Evolutionary conservation across 2,888 invertebrate species (phyloP).

Genomic region (Hololepta plana): DNA sequence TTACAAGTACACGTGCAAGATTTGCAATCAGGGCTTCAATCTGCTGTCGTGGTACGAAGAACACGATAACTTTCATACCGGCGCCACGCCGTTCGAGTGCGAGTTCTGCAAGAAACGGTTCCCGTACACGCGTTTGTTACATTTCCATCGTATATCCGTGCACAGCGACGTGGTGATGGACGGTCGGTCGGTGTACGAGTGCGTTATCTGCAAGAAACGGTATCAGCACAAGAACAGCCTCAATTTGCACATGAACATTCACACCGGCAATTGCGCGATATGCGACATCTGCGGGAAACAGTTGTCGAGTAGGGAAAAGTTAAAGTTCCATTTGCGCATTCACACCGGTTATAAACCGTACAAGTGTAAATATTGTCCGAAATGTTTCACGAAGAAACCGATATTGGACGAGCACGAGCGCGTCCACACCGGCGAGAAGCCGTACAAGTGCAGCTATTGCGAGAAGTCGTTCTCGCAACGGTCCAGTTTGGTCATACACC

Average conservation of each 20-base stretch:
- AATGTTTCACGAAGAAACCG: conserved; percentile 25
- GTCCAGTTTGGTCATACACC: conserved; percentile 44
- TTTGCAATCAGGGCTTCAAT: conserved; percentile 36
- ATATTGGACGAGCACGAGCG: conserved; percentile 23
- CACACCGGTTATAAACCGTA: conserved; percentile 28
- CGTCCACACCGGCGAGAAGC: conserved; percentile 24
- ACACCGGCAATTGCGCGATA: conserved; percentile 32
- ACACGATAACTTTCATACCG: conserved; percentile 38
- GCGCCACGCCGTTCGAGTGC: conserved; percentile 33
- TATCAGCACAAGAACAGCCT: conserved; percentile 26
- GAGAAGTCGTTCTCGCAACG: conserved; percentile 43
- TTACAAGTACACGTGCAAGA: conserved; percentile 32
- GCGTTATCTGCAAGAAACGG: conserved; percentile 25
- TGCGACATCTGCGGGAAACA: conserved; percentile 42
- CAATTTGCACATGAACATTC: conserved; percentile 27
- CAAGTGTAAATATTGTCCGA: conserved; percentile 23
- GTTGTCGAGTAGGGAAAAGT: conserved; percentile 31
- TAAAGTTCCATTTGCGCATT: conserved; percentile 25
- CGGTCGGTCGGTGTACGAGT: conserved; percentile 19
- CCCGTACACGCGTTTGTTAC: conserved; percentile 23
- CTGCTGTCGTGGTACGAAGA: conserved; percentile 35
- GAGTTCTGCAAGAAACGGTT: conserved; percentile 34
- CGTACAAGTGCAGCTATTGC: conserved; percentile 35
- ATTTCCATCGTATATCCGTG: conserved; percentile 22
- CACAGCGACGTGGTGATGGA: conserved; percentile 19